Percentiles rank a stretch among this genome's conserved stretches.
Evolutionary conservation across 2,797 vertebrate genomes (phyloP).

Genomic region (Apodemus agrarius): DNA sequence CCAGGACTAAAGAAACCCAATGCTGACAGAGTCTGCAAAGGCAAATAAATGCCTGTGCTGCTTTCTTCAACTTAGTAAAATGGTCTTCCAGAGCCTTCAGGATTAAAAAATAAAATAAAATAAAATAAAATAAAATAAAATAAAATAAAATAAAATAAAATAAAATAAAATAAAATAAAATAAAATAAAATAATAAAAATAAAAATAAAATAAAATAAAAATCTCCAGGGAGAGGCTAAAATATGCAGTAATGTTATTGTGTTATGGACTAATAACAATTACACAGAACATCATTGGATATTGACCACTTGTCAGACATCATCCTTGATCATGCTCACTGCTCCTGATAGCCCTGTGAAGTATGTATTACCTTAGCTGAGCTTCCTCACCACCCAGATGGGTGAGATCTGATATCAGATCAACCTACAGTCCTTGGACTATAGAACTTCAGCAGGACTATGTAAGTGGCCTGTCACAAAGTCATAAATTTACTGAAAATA

Average conservation of each 20-base stretch:
- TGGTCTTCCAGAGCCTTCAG: constrained; percentile 14
- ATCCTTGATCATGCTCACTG: background rate
- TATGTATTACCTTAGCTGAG: background rate
- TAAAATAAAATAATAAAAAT: too few species aligned
- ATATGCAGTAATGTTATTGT: background rate
- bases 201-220: background rate
- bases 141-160: background rate
- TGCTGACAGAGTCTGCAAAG: constrained; percentile 60
- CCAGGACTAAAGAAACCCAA: constrained; percentile 65
- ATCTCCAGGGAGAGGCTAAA: constrained; percentile 11
- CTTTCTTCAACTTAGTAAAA: constrained; percentile 64
- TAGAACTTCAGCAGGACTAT: background rate
- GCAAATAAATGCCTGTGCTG: constrained; percentile 36
- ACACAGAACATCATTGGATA: constrained; percentile 6
- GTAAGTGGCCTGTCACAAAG: background rate
- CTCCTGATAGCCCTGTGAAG: constrained; percentile 16
- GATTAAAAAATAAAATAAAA: background rate
- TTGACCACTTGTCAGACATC: constrained; percentile 12
- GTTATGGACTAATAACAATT: constrained; percentile 49
- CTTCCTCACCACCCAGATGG: background rate
- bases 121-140: background rate
- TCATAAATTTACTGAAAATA: background rate
- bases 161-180: background rate
- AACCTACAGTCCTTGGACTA: background rate
- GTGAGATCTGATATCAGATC: constrained; percentile 9